Evolutionary conservation across 1,140 invertebrate genomes (phyloP), one percentile per base, ranked within the genome.

Genomic region (Goniozus legneri): DNA sequence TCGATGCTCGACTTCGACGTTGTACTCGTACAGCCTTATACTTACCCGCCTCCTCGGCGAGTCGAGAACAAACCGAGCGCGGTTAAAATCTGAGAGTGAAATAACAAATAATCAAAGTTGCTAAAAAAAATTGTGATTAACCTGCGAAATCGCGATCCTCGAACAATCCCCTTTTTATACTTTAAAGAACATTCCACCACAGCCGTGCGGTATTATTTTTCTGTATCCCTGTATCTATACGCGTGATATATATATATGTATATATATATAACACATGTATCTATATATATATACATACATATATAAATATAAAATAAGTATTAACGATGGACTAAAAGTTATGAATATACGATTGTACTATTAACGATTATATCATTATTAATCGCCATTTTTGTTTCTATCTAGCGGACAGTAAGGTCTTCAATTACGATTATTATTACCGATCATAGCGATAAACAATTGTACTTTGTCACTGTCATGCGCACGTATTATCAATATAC

Each of bases 191-290:
- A 70, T 69, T 73, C 67, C 65, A 69, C 64, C 58, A 63, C 60
- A 54, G 62, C 64, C 58, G 66, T 50, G 56, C 58, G 66, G 67
- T 70, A 70, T 70, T 73, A 73, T 73, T 73, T 73, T 73, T 73
- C 70, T 73, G 70, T 73, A 73, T 71, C 62, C 64, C 66, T 71
- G 66, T 71, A 73, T 69, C 65, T 69, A 70, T 71, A 70, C 61
- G 47, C 35, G 58, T 64, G 52, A 56, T 47, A 57, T 54, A 66
- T 58, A 65, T 65, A 50, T 36, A 20, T 46, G 52, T 60, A 56
- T 49, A 36, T 15, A 52, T 20, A 18, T 12, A 55, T 21, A 27
- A 27, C 24, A 4, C 51, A 37, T 40, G 30, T 34, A 44, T 27
- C 3, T 44, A 35, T 15, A 21, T 44, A 47, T 51, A 48, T 53